Evolutionary conservation across 2,888 invertebrate genomes (phyloP), one percentile per base, ranked within the genome.

Genomic region (Drosophila maculinotata): DNA sequence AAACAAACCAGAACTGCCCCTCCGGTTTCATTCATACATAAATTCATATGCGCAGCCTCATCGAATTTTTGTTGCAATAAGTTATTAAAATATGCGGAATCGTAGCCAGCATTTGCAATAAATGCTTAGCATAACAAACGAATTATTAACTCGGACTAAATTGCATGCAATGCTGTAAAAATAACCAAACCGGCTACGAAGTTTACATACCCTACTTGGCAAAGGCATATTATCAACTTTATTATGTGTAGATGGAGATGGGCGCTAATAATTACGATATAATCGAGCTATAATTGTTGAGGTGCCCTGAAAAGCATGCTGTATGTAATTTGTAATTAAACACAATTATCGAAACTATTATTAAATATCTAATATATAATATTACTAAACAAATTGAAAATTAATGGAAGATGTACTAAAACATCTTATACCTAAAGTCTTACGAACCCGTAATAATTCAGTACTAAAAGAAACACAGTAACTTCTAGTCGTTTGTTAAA

Each of bases 11-110:
- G 62, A 56, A 52, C 17, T 58, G 45, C 31, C 44, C 45, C 54
- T 47, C 35, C 20, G 20, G 20, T 20, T 20, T 52, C 58, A 44
- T 70, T 79, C 82, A 80, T 80, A 79, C 76, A 80, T 80, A 82
- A 79, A 80, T 80, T 79, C 86, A 80, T 80, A 60, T 51, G 52
- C 53, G 6, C 36, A 39, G 41, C 47, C 52, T 42, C 53, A 70
- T 54, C 59, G 53, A 62, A 51, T 57, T 54, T 3, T n/a, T 54
- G n/a, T n/a, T 64, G 48, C 69, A 75, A 79, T 86, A 80, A 86
- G 77, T 79, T 85, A 82, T 80, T 80, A 82, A 80, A 79, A 86
- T 81, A 81, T 81, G 68, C 87, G 56, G 14, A 74, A 67, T 60
- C 59, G 60, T 49, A 15, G 35, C 5, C 47, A 56, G 67, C 31